A percentile compares a stretch with the other conserved stretches of the same genome.
Evolutionary conservation across 2,797 vertebrate species (phyloP).

Genomic region (Thunnus albacares): DNA sequence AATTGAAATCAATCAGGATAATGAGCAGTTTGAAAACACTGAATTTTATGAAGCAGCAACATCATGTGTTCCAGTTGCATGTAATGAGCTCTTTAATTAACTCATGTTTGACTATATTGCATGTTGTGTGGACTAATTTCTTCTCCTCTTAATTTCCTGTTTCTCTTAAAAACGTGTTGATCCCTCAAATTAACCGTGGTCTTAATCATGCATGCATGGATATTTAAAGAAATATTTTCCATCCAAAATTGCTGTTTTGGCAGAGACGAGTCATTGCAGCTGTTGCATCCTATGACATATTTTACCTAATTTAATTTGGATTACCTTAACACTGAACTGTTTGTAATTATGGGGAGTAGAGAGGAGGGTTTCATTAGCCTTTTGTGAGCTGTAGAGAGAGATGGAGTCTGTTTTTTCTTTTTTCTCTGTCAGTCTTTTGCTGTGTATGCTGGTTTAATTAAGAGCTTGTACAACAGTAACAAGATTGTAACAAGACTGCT

Average conservation of each 20-base stretch:
- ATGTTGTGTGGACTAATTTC: background rate
- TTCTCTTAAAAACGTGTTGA: background rate
- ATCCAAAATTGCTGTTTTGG: background rate
- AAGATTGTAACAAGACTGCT: background rate
- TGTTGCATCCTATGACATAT: background rate
- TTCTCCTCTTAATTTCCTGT: slow-evolving; percentile 11
- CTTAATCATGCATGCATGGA: background rate
- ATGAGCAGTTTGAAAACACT: background rate
- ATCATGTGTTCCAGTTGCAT: background rate
- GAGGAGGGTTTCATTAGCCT: background rate
- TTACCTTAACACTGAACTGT: slow-evolving; percentile 1
- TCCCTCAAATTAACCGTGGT: background rate
- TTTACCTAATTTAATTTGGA: background rate
- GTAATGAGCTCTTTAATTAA: slow-evolving; percentile 24
- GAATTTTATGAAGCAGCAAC: background rate
- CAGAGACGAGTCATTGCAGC: background rate
- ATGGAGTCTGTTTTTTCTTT: background rate
- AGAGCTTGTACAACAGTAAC: background rate
- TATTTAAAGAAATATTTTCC: background rate
- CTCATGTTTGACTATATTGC: background rate
- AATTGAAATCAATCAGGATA: background rate
- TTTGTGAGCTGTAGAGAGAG: background rate
- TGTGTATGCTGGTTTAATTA: slow-evolving; percentile 8
- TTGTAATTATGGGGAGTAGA: background rate
- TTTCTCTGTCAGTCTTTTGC: background rate